These are phyloP conservation scores for Tarsius wallacei DNA, from an alignment of 2,797 vertebrate species.

Conservation along the genomic window DNA sequence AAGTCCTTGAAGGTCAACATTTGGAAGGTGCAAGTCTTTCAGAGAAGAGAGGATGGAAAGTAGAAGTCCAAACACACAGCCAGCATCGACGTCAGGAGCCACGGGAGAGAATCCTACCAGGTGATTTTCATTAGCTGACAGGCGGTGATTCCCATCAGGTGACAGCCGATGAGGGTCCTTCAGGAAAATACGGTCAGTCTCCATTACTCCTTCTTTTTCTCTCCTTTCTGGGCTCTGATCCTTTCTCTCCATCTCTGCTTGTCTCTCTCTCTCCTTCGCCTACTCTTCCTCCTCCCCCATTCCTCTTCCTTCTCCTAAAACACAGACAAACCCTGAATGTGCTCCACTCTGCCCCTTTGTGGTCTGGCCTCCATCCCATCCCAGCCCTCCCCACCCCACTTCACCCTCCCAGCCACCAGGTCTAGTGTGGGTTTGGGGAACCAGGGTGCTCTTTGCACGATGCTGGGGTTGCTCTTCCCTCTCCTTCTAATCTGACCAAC, in stretches of 20 bases:
- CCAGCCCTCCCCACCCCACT: background rate
- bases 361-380: background rate
- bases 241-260: background rate
- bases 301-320: background rate
- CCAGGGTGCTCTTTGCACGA: background rate
- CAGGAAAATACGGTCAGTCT: background rate
- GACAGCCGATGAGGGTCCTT: no score
- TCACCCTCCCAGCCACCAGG: background rate
- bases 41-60: background rate
- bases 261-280: background rate
- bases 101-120: accelerated
- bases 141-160: no score
- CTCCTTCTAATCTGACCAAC: accelerated
- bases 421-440: accelerated
- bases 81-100: accelerated
- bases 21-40: background rate
- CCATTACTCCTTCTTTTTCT: accelerated
- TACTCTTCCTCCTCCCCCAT: no score
- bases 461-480: accelerated
- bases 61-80: background rate
- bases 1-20: accelerated
- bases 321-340: accelerated
- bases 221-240: no score
- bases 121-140: background rate
- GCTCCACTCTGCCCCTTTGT: no score